A percentile compares a stretch with the other conserved stretches of the same genome.
phyloP scores from a whole-genome alignment of 2,797 vertebrate species.

The Natrix natrix region DNA sequence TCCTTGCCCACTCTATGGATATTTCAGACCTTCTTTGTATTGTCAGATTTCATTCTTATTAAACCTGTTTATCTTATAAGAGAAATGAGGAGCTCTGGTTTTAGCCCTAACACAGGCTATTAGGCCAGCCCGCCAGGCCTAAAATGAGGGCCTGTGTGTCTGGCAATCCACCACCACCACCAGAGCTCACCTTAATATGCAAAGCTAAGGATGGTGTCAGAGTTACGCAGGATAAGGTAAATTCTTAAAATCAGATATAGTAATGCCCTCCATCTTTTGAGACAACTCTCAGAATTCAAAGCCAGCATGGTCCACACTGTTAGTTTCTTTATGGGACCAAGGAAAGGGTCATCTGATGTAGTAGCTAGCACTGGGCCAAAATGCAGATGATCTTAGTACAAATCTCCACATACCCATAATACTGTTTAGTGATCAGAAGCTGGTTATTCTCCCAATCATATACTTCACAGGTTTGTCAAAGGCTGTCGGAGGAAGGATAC shows the following conservation, averaged over 20 bases:
- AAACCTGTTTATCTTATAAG: background rate
- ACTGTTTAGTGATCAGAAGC: background rate
- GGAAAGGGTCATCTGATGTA: background rate
- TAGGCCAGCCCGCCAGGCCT: background rate
- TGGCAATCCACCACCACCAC: background rate
- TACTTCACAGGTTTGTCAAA: background rate
- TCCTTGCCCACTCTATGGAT: background rate
- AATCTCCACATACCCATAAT: background rate
- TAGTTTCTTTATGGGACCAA: background rate
- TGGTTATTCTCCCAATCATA: no score
- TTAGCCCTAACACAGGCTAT: background rate
- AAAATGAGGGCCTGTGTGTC: background rate
- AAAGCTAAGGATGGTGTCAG: background rate
- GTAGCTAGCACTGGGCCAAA: background rate
- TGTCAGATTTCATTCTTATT: background rate
- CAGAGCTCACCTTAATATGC: background rate
- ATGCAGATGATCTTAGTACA: background rate
- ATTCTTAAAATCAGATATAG: background rate
- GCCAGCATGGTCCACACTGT: background rate
- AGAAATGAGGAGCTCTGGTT: background rate
- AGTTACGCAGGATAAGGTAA: background rate
- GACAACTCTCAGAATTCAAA: background rate
- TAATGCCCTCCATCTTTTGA: background rate
- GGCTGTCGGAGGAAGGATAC: background rate
- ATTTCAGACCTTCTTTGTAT: background rate